Evolutionary conservation across 1,140 invertebrate genomes (phyloP), one percentile per base, ranked within the genome.

Genomic region (Scaptomyza graminum): DNA sequence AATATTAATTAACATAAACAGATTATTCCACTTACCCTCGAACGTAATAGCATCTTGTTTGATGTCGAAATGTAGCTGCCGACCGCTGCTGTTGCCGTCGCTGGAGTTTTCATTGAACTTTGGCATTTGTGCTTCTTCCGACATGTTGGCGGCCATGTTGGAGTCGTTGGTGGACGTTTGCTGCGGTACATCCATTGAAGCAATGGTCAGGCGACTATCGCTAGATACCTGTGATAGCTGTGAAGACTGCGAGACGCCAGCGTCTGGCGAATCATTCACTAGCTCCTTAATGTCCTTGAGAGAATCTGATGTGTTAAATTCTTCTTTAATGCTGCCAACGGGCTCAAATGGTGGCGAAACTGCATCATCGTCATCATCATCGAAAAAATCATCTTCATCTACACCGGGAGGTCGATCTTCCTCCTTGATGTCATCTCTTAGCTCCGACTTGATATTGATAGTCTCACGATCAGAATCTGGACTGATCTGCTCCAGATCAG

Each of bases 401-500:
- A 93, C 93, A 34, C 76, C 64, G 63, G 82, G 79, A 1, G 84
- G 74, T 18, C 82, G 47, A 1, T 82, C 76, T 9, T 80, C 82
- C 2, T 87, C 84, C 16, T 79, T 83, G 13, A 61, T 74, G 15
- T 93, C 91, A 66, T 93, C 61, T 62, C 80, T 84, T 78, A 90
- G 54, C 79, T 89, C 87, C 60, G 92, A 66, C 91, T 93, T 90
- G 90, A 93, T 85, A 89, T 93, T 90, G 90, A 93, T 85, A 89
- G 92, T 81, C 75, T 92, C 92, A 69, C 94, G 94, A 49, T 95
- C 95, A 0, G 95, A 96, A 59, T 95, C 95, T 5, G 95, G 95
- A 67, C 95, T 96, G 8, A 96, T 94, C 73, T 95, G 95, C 90
- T 96, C 95, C 18, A 96, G 92, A 90, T 96, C 96, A 74, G 93